Base-by-base conservation (phyloP, 2,888 invertebrate species). In the Melipona beecheii region DNA sequence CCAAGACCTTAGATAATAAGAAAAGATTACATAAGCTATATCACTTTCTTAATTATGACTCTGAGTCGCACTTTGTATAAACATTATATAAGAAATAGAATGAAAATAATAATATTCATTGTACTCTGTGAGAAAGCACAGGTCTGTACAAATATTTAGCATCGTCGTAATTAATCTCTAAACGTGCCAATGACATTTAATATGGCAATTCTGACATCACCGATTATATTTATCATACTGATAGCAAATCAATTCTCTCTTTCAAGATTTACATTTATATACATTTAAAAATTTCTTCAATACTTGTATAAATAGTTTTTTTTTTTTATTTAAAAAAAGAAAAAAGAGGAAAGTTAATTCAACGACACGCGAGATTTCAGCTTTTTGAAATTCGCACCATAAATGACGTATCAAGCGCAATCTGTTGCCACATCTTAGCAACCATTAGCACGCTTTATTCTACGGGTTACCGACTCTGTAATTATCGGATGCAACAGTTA, bases 401-500 rank as follows among this genome's bases (percentile, higher is more conserved):
- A 13, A 72, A 75, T 27, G 24, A 56, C 52, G 36, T 36, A 81
- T 49, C 54, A 19, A 81, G 80, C 85, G 85, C 85, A 31, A 84
- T 70, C 85, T 85, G 50, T 62, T 83, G 80, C 50, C 77, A 49
- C n/a, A 43, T 52, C 50, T 58, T 27, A 24, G 80, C n/a, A 84
- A 76, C 66, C 49, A 49, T 17, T 15, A 64, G 31, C 60, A 19
- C 65, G 24, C 19, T 31, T 60, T 65, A 62, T 27, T 74, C 24
- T 43, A 75, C 24, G n/a, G 31, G 43, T 58, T 84, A 84, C 72
- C 78, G 78, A 83, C 78, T 72, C 15, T 21, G 19, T 36, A 50
- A 52, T 66, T 64, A 43, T n/a, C 24, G 58, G 24, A 36, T 68
- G 62, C 74, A 78, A 77, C 60, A 81, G 31, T 74, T 71, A 52